These are phyloP conservation scores for Lepidocyrtinus sp. DNA, from an alignment of 2,888 invertebrate genomes.

Conservation along the genomic window DNA sequence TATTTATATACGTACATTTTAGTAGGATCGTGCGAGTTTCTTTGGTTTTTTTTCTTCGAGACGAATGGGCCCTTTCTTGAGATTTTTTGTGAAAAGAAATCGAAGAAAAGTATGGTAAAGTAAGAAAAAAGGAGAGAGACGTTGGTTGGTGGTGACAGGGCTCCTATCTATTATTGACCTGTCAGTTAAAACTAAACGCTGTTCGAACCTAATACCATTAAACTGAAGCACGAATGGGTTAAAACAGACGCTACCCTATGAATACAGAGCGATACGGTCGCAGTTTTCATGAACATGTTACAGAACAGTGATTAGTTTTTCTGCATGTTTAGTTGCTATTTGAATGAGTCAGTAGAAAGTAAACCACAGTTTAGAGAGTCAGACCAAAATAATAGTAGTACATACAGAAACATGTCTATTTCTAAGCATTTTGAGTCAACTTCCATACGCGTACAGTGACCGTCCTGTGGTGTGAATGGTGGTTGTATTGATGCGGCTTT, in stretches of 20 bases:
- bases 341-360: slow-evolving; percentile 1
- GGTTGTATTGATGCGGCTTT: slow-evolving; percentile 11
- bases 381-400: too few species aligned
- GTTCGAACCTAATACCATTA: not conserved
- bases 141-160: slow-evolving; percentile 52
- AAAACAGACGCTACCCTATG: slow-evolving; percentile 4
- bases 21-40: not conserved
- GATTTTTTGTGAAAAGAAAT: not conserved
- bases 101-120: not conserved
- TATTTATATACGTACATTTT: not conserved
- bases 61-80: not conserved
- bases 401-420: not conserved
- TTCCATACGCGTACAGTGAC: not conserved
- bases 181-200: slow-evolving; percentile 42
- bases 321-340: not conserved
- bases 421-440: not conserved
- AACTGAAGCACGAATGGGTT: not conserved
- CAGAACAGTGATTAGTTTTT: slow-evolving; percentile 8
- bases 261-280: too few species aligned
- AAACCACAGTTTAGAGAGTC: not conserved
- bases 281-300: not conserved
- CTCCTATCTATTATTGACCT: slow-evolving; percentile 58
- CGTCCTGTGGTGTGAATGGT: slow-evolving; percentile 37
- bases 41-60: not conserved
- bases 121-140: slow-evolving; percentile 43